Evolutionary conservation across 2,113 vertebrate genomes (phyloP).

Genomic region (Pituophis catenifer): DNA sequence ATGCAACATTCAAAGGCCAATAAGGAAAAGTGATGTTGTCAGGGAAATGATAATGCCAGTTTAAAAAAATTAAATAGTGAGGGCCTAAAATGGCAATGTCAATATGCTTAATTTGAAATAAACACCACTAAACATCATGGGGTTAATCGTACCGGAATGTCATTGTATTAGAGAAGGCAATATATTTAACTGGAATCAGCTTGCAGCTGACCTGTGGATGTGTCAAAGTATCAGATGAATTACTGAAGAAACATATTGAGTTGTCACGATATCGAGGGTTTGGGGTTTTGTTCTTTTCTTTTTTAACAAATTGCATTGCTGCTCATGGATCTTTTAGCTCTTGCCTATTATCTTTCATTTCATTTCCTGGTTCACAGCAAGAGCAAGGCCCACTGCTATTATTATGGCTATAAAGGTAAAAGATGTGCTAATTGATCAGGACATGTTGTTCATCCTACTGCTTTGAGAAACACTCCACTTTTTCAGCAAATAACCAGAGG

Average conservation of each 20-base stretch:
- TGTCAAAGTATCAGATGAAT: slow-evolving; percentile 59
- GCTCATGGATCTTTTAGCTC: slow-evolving; percentile 42
- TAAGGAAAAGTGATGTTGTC: background rate
- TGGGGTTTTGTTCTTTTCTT: background rate
- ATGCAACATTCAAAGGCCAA: background rate
- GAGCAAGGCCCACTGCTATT: slow-evolving; percentile 49
- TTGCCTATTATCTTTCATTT: slow-evolving; percentile 42
- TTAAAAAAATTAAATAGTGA: background rate
- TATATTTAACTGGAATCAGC: background rate
- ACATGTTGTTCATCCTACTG: slow-evolving; percentile 17
- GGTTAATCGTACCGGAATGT: background rate
- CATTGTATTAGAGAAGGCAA: background rate
- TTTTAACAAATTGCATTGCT: background rate
- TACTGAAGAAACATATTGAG: slow-evolving; percentile 60
- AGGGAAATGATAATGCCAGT: background rate
- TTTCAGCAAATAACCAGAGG: slow-evolving; percentile 1
- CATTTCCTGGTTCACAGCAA: slow-evolving; percentile 67
- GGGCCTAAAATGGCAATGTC: background rate
- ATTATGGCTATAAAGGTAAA: slow-evolving; percentile 61
- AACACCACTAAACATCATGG: background rate
- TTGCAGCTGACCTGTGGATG: background rate
- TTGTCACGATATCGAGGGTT: background rate
- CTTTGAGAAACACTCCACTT: background rate
- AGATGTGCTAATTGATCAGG: slow-evolving; percentile 68
- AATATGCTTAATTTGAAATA: background rate